A percentile compares a stretch with the other conserved stretches of the same genome.
Conservation (phyloP, 2,113 vertebrate genomes). For the Okapia johnstoni region DNA sequence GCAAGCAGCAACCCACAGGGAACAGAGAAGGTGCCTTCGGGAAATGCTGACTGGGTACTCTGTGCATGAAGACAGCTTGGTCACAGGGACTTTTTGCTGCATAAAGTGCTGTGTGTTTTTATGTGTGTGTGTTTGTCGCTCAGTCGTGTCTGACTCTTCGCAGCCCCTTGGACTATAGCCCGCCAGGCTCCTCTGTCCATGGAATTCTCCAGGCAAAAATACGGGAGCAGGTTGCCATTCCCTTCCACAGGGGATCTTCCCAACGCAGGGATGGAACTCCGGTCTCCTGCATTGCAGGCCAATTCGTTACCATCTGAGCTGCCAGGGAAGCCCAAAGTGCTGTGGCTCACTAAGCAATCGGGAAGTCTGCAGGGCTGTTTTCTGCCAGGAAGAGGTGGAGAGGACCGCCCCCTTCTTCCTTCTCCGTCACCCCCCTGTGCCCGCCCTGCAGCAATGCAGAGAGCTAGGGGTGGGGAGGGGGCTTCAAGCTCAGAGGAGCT, state of each 20-base stretch:
- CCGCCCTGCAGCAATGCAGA: accelerated
- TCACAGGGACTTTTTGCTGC: neutral
- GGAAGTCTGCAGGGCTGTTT: neutral
- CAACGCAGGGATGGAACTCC: neutral
- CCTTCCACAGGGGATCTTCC: neutral
- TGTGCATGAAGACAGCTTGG: too few species aligned
- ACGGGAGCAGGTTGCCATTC: neutral
- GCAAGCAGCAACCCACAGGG: neutral
- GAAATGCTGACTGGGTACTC: neutral
- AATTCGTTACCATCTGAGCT: neutral
- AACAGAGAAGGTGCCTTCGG: accelerated
- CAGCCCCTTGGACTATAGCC: neutral
- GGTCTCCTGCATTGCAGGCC: neutral
- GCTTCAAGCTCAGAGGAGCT: neutral
- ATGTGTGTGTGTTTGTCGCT: neutral
- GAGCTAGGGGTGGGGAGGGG: neutral
- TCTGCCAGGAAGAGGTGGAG: neutral
- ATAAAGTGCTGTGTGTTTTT: neutral
- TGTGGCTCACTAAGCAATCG: accelerated
- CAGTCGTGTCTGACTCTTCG: neutral
- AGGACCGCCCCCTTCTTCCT: accelerated
- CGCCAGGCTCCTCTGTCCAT: neutral
- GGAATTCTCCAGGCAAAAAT: neutral
- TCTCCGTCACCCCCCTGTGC: accelerated
- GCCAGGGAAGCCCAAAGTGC: neutral